Evolutionary conservation across 2,797 vertebrate species (phyloP), one percentile per base, ranked within the genome.

Genomic region (Momotus momota): DNA sequence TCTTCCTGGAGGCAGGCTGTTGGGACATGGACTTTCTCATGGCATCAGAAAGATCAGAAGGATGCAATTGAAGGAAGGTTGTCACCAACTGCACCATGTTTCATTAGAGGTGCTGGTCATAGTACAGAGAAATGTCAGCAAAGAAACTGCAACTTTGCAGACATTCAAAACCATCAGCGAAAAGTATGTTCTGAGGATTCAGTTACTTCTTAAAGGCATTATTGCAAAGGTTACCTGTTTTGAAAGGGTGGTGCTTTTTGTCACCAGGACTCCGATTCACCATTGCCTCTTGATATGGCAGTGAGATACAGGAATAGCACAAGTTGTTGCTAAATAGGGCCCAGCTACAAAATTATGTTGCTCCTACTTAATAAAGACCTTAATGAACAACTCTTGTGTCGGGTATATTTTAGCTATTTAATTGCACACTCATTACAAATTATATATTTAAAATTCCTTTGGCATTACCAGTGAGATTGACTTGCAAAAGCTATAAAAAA

Each of bases 61-160:
- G 71, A 26, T 18, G 46, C 33, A 69, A 46, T 31, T 25, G 7
- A 52, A 69, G 27, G 46, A 49, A 69, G 41, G 15, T 25, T 75
- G 2, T 41, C 2, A 3, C 27, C 40, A 51, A 2, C 57, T 46
- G 14, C 0, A 0, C 31, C 2, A 0, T 33, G 41, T 90, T 82
- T 62, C 25, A 6, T 27, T n/a, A 23, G 25, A 55, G 40, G 40
- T 12, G 6, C 22, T 74, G 52, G 43, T 31, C 29, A 25, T 40
- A 20, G 14, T 0, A 4, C 29, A 31, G 33, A 31, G 33, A 41
- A 81, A 38, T 54, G 14, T 6, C 31, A 45, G 69, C 41, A 23
- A 49, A 55, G 54, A 72, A 90, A 49, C 26, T 6, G 43, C 26
- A 38, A 46, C 33, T 75, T 35, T 65, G 46, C 22, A 73, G 23